These are phyloP conservation scores for Muntiacus muntjak DNA, from an alignment of 2,113 vertebrate genomes.

Conservation along the genomic window DNA sequence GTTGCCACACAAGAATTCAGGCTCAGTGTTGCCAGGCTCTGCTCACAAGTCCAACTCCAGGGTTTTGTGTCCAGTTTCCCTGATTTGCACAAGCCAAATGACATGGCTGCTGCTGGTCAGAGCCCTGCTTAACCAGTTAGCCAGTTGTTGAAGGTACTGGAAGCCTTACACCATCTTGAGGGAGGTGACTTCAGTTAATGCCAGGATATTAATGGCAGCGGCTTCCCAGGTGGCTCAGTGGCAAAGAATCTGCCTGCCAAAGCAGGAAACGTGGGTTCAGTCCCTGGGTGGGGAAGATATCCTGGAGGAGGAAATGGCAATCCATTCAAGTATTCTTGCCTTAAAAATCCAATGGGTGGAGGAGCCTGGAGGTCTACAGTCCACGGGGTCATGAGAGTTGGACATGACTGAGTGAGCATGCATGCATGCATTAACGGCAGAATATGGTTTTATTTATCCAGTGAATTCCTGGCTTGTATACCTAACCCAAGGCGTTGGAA, in stretches of 20 bases:
- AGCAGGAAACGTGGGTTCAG: neutral
- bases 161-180: neutral
- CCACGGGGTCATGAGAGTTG: neutral
- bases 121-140: neutral
- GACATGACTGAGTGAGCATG: neutral
- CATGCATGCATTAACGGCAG: neutral
- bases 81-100: neutral
- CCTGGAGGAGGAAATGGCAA: neutral
- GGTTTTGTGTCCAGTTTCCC: neutral
- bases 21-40: accelerated
- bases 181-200: neutral
- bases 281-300: neutral
- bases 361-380: neutral
- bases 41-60: neutral
- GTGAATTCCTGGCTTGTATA: neutral
- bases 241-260: neutral
- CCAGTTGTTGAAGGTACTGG: neutral
- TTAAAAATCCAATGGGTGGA: neutral
- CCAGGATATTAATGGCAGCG: neutral
- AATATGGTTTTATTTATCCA: neutral
- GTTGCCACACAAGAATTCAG: neutral
- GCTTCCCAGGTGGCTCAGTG: neutral
- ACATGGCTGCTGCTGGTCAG: accelerated
- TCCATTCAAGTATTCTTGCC: neutral
- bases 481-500: neutral